Percentiles rank a stretch among this genome's conserved stretches.
Evolutionary conservation across 1,140 invertebrate species (phyloP).

Genomic region (Pentalonia nigronervosa): DNA sequence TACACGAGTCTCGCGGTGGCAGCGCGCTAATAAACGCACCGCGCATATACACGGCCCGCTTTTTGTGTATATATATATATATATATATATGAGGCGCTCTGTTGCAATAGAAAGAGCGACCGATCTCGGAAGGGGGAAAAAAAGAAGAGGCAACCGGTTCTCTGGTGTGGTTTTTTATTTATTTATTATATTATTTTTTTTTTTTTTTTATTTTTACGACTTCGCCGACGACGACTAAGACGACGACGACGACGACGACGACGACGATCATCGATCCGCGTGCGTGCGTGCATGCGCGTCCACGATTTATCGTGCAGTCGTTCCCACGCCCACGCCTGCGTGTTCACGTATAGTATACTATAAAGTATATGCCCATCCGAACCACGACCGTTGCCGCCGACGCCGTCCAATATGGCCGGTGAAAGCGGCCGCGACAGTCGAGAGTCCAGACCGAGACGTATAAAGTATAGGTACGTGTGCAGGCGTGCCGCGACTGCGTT

Average conservation of each 20-base stretch:
- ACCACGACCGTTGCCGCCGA: background rate
- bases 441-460: background rate
- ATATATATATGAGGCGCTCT: too few species aligned
- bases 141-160: constrained; percentile 54
- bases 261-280: constrained; percentile 56
- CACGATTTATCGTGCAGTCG: constrained; percentile 55
- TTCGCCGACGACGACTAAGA: constrained; percentile 3
- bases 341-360: background rate
- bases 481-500: background rate
- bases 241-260: constrained; percentile 31
- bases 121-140: background rate
- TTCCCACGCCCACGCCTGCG: constrained; percentile 56
- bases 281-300: constrained; percentile 43
- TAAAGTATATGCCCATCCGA: background rate
- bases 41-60: constrained; percentile 22
- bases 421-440: constrained; percentile 31
- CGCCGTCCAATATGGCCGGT: constrained; percentile 42
- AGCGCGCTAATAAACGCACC: constrained; percentile 48
- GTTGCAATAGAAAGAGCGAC: background rate
- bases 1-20: constrained; percentile 7
- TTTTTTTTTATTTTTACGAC: constrained; percentile 51
- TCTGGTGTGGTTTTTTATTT: constrained; percentile 55
- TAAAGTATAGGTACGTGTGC: background rate
- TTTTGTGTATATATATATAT: constrained; percentile 25
- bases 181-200: constrained; percentile 50